These are phyloP conservation scores for Drosophila infuscata DNA, from an alignment of 2,888 invertebrate species.

Conservation along the genomic window DNA sequence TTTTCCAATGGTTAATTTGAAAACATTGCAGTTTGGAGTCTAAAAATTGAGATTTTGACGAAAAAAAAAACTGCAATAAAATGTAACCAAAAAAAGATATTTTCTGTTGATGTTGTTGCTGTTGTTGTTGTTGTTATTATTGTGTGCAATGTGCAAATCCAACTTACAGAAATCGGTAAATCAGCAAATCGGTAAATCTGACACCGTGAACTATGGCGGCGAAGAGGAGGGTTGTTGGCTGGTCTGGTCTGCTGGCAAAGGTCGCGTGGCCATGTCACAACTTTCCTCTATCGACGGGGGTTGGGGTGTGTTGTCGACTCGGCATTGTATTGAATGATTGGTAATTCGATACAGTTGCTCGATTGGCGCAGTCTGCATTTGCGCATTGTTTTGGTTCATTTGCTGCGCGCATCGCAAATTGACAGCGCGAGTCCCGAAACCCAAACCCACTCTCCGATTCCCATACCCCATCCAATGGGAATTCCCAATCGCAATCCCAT, in stretches of 20 bases:
- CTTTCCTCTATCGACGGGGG: conserved; percentile 27
- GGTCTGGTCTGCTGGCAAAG: conserved; percentile 14
- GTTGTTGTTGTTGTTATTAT: not conserved
- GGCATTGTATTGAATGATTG: conserved; percentile 74
- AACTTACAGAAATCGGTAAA: conserved; percentile 25
- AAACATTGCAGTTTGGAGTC: not conserved
- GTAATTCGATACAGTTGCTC: conserved; percentile 82
- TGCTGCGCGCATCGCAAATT: conserved; percentile 80
- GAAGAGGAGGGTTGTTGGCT: not conserved
- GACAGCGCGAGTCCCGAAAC: conserved; percentile 45
- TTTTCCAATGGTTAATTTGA: not conserved
- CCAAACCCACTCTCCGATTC: conserved; percentile 1
- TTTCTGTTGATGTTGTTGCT: not conserved
- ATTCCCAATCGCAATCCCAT: conserved; percentile 28
- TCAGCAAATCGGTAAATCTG: conserved; percentile 51
- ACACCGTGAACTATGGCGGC: conserved; percentile 60
- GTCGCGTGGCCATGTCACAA: conserved; percentile 73
- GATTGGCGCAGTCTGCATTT: conserved; percentile 52
- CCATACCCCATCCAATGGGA: not conserved
- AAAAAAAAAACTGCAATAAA: not conserved
- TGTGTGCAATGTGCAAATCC: conserved; percentile 43
- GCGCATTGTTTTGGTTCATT: conserved; percentile 75
- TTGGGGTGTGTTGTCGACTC: conserved; percentile 1
- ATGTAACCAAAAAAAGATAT: no score
- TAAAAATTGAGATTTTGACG: not conserved